A percentile compares a stretch with the other conserved stretches of the same genome.
Evolutionary conservation across 2,113 vertebrate genomes (phyloP).

Genomic region (Balaeniceps rex): DNA sequence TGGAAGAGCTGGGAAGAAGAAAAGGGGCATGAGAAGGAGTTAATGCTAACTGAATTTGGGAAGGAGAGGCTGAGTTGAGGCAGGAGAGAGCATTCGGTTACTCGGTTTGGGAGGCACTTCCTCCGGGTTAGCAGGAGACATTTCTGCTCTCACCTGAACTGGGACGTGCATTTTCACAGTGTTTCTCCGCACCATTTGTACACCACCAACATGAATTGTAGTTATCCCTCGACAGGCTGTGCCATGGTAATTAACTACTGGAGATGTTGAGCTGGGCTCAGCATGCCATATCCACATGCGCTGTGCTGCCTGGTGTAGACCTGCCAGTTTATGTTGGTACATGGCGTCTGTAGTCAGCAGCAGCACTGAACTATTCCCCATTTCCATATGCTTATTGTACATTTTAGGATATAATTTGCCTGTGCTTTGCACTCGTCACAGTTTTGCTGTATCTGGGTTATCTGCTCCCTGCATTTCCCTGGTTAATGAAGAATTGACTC

Average conservation of each 20-base stretch:
- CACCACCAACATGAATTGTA: background rate
- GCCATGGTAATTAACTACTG: background rate
- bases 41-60: background rate
- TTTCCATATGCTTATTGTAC: background rate
- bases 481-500: background rate
- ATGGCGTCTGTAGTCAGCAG: background rate
- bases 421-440: background rate
- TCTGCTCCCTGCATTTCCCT: background rate
- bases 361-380: background rate
- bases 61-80: background rate
- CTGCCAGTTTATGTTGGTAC: background rate
- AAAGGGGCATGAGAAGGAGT: background rate
- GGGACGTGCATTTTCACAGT: background rate
- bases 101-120: background rate
- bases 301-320: background rate
- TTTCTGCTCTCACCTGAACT: background rate
- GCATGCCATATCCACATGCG: rapidly evolving
- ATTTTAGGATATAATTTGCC: background rate
- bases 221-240: background rate
- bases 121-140: background rate
- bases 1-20: background rate
- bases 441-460: background rate
- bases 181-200: background rate
- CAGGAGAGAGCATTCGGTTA: background rate
- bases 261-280: background rate